Percentiles rank a stretch among this genome's conserved stretches.
phyloP scores from a whole-genome alignment of 1,140 invertebrate species.

The Formica exsecta region DNA sequence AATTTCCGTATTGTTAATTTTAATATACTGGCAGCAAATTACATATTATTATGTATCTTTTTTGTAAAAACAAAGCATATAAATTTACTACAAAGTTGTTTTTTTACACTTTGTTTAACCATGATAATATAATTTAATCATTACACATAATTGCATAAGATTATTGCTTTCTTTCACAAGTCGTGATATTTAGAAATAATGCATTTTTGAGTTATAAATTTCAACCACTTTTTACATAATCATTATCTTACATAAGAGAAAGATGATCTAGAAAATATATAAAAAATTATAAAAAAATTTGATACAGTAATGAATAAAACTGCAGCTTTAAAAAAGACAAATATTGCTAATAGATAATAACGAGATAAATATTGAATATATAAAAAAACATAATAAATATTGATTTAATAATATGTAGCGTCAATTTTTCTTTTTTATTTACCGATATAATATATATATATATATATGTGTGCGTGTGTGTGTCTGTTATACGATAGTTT shows the following conservation, averaged over 20 bases:
- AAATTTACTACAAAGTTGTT: constrained; percentile 28
- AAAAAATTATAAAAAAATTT: constrained; percentile 38
- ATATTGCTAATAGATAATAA: neutral
- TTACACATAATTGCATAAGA: constrained; percentile 28
- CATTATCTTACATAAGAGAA: neutral
- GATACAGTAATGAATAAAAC: constrained; percentile 42
- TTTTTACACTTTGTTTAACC: constrained; percentile 36
- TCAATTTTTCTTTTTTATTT: constrained; percentile 34
- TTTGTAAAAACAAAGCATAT: constrained; percentile 34
- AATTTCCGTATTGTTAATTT: constrained; percentile 43
- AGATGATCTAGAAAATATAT: neutral
- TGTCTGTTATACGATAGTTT: neutral
- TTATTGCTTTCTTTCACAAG: constrained; percentile 28
- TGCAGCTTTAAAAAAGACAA: constrained; percentile 29
- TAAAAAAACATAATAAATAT: constrained; percentile 14
- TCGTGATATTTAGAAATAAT: constrained; percentile 19
- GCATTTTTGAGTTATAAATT: constrained; percentile 36
- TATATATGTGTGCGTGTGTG: neutral
- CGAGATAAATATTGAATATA: neutral
- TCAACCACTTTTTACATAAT: neutral
- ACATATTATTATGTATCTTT: constrained; percentile 37
- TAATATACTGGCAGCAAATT: constrained; percentile 44
- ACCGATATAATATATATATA: neutral
- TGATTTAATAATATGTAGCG: constrained; percentile 33
- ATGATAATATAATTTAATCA: constrained; percentile 11